A percentile compares a stretch with the other conserved stretches of the same genome.
Evolutionary conservation across 2,797 vertebrate genomes (phyloP).

Genomic region (Platalea minor): DNA sequence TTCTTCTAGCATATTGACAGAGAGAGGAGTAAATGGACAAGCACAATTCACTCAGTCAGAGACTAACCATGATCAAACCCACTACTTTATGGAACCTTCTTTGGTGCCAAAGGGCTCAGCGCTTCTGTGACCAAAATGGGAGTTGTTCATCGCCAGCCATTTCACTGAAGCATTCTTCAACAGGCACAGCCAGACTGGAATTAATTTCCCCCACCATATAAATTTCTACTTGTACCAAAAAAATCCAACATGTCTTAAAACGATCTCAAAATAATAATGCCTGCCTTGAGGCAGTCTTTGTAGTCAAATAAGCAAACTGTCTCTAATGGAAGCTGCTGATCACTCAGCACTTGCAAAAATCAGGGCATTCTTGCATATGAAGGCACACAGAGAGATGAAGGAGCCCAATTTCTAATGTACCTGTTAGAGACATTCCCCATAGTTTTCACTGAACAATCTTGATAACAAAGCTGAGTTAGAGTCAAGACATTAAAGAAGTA

Average conservation of each 20-base stretch:
- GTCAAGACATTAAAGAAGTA: background rate
- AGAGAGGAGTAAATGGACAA: background rate
- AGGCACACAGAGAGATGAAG: background rate
- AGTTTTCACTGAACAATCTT: background rate
- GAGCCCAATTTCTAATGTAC: background rate
- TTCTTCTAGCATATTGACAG: background rate
- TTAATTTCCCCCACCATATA: background rate
- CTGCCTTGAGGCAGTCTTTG: background rate
- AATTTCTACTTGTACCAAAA: background rate
- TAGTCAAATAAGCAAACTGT: background rate
- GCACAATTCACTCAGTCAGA: background rate
- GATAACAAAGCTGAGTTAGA: background rate
- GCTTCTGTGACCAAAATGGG: background rate
- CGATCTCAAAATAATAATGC: background rate
- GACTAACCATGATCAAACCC: background rate
- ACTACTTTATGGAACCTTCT: background rate
- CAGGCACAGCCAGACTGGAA: background rate
- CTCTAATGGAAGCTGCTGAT: background rate
- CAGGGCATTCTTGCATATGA: background rate
- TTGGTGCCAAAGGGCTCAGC: background rate
- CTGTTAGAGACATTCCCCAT: background rate
- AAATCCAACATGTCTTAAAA: background rate
- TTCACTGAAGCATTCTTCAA: background rate
- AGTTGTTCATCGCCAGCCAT: background rate
- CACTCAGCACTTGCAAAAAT: background rate